A percentile compares a stretch with the other conserved stretches of the same genome.
Conservation (phyloP, 1,140 invertebrate species). For the Vanessa tameamea region DNA sequence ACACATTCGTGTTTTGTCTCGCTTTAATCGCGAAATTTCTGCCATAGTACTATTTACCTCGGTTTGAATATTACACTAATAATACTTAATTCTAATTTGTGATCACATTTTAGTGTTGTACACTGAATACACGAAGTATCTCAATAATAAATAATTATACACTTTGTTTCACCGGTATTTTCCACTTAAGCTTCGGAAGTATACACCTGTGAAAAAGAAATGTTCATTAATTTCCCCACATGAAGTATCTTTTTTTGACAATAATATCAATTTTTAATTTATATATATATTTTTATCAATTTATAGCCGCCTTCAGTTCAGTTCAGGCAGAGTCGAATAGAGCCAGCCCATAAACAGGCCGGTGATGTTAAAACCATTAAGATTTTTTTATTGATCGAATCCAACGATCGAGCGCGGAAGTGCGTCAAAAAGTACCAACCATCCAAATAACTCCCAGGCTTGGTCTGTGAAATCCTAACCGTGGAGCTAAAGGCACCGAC, state of each 20-base stretch:
- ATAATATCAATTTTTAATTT: not conserved
- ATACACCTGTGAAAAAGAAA: constrained; percentile 46
- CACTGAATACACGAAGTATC: no score
- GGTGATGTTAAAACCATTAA: no score
- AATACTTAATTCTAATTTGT: constrained; percentile 5
- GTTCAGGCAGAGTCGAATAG: no score
- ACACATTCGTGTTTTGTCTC: no score
- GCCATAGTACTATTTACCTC: not conserved
- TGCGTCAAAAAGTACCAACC: no score
- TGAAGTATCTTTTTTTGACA: not conserved
- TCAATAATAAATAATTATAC: constrained; percentile 20
- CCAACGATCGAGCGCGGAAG: no score
- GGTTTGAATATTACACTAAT: not conserved
- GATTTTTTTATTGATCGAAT: no score
- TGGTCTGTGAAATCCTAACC: no score
- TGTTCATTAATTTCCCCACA: not conserved
- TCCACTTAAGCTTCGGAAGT: constrained; percentile 43
- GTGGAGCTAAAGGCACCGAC: no score
- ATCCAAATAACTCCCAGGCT: no score
- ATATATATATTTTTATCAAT: not conserved
- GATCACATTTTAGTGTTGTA: not conserved
- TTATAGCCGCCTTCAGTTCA: no score
- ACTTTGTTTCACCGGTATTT: constrained; percentile 38
- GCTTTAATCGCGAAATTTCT: not conserved
- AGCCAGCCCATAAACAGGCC: no score